A percentile compares a stretch with the other conserved stretches of the same genome.
Evolutionary conservation across 1,140 invertebrate genomes (phyloP).

Genomic region (Glossosoma conforme): DNA sequence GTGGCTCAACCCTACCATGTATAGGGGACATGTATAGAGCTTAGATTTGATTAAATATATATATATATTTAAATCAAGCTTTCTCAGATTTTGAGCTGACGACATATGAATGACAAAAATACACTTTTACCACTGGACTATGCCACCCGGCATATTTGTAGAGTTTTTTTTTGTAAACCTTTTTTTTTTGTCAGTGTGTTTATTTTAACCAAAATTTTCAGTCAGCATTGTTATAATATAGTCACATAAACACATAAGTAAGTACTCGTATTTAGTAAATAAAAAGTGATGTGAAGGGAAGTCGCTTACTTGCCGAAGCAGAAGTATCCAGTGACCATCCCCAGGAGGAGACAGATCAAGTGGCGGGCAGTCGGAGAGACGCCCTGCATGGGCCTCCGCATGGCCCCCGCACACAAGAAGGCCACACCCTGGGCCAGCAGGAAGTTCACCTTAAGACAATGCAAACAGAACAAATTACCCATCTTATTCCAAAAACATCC

Average conservation of each 20-base stretch:
- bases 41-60: no score
- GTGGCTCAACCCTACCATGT: no score
- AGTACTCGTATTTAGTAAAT: slow-evolving; percentile 1
- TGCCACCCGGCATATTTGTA: no score
- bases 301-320: slow-evolving; percentile 77
- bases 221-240: neutral
- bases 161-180: no score
- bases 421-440: slow-evolving; percentile 74
- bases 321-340: slow-evolving; percentile 76
- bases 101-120: no score
- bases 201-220: no score
- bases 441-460: slow-evolving; percentile 70
- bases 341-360: slow-evolving; percentile 67
- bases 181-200: no score
- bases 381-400: slow-evolving; percentile 63
- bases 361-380: slow-evolving; percentile 66
- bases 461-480: neutral
- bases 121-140: no score
- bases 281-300: neutral
- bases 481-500: no score
- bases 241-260: neutral
- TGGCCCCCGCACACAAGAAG: slow-evolving; percentile 66
- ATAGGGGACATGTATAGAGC: no score
- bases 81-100: no score
- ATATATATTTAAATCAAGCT: no score